Percentiles rank a stretch among this genome's conserved stretches.
Conservation (phyloP, 92 coral and sea anemone species). For the Pocillopora grandis region DNA sequence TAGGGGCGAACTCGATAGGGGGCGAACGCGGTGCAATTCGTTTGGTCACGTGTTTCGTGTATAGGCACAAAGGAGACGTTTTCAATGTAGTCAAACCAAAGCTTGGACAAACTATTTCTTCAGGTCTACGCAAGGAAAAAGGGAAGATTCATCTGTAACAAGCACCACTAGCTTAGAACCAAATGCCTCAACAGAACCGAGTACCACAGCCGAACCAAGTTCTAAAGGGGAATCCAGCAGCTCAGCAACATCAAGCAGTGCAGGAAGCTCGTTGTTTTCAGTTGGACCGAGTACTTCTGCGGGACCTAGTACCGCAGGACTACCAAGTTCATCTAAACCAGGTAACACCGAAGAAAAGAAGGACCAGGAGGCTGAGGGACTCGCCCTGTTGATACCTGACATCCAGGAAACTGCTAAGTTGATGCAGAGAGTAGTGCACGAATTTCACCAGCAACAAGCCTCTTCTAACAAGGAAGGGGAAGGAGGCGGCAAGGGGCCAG, state of each 20-base stretch:
- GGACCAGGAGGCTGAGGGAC: constrained; percentile 93
- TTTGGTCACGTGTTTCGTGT: no score
- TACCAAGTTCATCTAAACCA: constrained; percentile 9
- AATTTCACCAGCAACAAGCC: constrained; percentile 60
- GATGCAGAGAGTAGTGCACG: constrained; percentile 71
- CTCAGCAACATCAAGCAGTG: constrained; percentile 1
- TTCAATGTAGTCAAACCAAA: no score
- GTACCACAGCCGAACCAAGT: background rate
- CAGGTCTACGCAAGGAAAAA: constrained; percentile 39
- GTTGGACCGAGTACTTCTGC: background rate
- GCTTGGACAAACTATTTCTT: background rate
- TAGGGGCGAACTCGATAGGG: no score
- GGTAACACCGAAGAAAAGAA: constrained; percentile 46
- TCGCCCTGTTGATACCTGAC: constrained; percentile 91
- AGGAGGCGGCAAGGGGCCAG: constrained; percentile 19
- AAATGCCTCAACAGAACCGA: background rate
- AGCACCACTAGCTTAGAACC: background rate
- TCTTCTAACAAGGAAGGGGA: constrained; percentile 35
- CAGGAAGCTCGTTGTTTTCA: background rate
- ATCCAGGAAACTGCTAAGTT: constrained; percentile 90
- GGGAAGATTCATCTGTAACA: background rate
- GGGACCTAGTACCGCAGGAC: background rate
- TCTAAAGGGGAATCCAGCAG: constrained; percentile 9
- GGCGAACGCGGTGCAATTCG: no score
- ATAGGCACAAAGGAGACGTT: no score